Conservation (phyloP, 2,113 vertebrate species). For the Meleagris gallopavo region DNA sequence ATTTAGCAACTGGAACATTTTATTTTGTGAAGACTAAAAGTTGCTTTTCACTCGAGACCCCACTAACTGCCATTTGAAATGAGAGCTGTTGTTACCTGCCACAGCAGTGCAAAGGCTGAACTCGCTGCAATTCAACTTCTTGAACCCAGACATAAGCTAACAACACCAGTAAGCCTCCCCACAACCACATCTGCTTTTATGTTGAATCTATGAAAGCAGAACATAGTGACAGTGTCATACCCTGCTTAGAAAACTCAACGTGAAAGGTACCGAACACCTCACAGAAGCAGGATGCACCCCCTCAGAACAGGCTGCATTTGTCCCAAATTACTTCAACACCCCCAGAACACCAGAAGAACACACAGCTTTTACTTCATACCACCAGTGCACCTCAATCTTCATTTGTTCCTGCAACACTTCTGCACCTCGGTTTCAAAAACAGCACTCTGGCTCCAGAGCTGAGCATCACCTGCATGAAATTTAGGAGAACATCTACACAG, state of each 20-base stretch:
- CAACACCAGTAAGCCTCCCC: not conserved
- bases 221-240: not conserved
- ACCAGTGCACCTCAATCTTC: not conserved
- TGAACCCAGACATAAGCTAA: accelerated
- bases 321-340: not conserved
- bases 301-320: not conserved
- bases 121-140: not conserved
- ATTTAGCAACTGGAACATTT: not conserved
- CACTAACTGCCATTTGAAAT: not conserved
- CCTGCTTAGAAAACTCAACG: not conserved
- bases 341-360: not conserved
- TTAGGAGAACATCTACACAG: not conserved
- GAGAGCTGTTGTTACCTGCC: not conserved
- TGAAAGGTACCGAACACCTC: not conserved
- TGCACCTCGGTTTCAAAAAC: not conserved
- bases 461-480: not conserved
- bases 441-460: not conserved
- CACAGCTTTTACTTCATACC: not conserved
- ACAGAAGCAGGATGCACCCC: not conserved
- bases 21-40: not conserved
- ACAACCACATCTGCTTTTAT: accelerated
- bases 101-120: accelerated
- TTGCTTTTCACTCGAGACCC: not conserved
- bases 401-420: not conserved
- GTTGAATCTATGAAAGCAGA: not conserved